phyloP scores from a whole-genome alignment of 2,888 invertebrate species.

The Empis stercorea region DNA sequence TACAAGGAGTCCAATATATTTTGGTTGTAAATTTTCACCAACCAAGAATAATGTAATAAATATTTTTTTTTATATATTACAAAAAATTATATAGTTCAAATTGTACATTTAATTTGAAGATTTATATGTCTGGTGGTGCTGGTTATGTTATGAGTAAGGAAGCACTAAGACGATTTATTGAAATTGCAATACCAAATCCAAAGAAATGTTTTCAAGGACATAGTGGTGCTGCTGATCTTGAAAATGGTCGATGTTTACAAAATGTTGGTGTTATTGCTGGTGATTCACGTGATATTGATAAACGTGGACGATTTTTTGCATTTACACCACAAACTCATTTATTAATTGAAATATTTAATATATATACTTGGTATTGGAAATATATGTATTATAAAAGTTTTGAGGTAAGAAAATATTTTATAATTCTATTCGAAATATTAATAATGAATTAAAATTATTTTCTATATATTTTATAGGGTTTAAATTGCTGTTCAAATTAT shows the following conservation, averaged over 20 bases:
- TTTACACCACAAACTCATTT: constrained; percentile 82
- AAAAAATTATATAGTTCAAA: constrained; percentile 15
- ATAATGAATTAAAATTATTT: background rate
- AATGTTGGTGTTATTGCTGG: constrained; percentile 72
- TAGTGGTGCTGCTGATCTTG: constrained; percentile 31
- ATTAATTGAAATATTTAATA: constrained; percentile 68
- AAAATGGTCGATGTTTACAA: constrained; percentile 55
- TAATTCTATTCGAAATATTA: background rate
- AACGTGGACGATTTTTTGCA: constrained; percentile 86
- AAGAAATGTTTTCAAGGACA: constrained; percentile 38
- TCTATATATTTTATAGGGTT: constrained; percentile 44
- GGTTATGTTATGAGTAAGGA: constrained; percentile 83
- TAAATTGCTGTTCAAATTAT: constrained; percentile 81
- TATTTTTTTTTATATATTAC: background rate
- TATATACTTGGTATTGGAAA: constrained; percentile 82
- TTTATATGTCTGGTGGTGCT: constrained; percentile 82
- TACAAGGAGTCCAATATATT: constrained; percentile 66
- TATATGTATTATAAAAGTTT: constrained; percentile 82
- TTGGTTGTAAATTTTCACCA: constrained; percentile 81
- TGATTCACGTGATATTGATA: constrained; percentile 71
- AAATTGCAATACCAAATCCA: constrained; percentile 53
- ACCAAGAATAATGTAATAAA: constrained; percentile 31
- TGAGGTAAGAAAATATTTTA: constrained; percentile 47
- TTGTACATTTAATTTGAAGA: constrained; percentile 35
- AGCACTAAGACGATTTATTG: constrained; percentile 62